Percentiles rank a stretch among this genome's conserved stretches.
Conservation (phyloP, 2,797 vertebrate genomes). For the Rhodeus uyekii region DNA sequence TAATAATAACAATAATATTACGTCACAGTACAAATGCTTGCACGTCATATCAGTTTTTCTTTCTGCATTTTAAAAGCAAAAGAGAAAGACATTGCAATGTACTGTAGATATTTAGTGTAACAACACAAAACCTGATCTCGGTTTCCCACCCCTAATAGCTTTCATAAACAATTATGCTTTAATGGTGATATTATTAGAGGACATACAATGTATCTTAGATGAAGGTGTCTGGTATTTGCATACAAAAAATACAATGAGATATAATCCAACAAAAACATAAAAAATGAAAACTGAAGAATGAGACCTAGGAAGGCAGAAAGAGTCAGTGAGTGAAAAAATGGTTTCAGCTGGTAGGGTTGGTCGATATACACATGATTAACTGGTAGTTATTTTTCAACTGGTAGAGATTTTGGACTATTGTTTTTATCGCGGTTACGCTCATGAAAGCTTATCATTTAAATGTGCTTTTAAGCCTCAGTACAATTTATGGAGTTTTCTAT, state of each 20-base stretch:
- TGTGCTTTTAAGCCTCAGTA: background rate
- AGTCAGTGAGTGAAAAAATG: background rate
- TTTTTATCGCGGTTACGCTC: background rate
- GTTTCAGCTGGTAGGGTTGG: background rate
- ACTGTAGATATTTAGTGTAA: background rate
- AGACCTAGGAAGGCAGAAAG: constrained; percentile 29
- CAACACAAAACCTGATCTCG: background rate
- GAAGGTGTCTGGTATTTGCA: background rate
- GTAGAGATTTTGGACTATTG: background rate
- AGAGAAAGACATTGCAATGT: background rate
- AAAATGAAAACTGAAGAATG: constrained; percentile 47
- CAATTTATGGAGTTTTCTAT: background rate
- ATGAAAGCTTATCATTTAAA: background rate
- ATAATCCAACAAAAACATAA: constrained; percentile 30
- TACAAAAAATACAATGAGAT: background rate
- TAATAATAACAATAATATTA: background rate
- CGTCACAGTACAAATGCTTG: background rate
- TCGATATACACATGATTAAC: background rate
- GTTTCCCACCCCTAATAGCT: constrained; percentile 17
- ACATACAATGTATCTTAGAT: background rate
- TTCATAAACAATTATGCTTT: background rate
- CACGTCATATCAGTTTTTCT: background rate
- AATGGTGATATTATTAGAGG: background rate
- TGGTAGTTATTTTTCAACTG: background rate
- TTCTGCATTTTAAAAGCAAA: background rate